These are phyloP conservation scores for Clarias magur DNA, from an alignment of 2,113 vertebrate genomes.

Conservation along the genomic window DNA sequence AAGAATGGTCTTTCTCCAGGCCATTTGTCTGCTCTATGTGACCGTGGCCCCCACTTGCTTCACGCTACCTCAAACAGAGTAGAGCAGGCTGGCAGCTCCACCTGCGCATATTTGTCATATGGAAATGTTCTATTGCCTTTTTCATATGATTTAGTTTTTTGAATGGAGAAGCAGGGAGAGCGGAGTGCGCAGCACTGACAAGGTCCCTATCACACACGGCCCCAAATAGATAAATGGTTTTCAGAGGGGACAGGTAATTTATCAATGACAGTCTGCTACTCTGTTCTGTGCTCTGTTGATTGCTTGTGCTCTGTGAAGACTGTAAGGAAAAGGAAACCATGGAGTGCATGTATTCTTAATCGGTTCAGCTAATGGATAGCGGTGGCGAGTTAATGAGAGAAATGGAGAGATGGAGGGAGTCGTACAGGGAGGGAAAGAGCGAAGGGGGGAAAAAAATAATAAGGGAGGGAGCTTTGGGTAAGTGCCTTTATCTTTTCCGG, in stretches of 20 bases:
- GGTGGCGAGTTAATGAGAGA: constrained; percentile 62
- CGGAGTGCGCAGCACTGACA: constrained; percentile 50
- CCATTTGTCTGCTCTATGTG: constrained; percentile 52
- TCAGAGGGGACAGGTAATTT: constrained; percentile 53
- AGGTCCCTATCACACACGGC: constrained; percentile 54
- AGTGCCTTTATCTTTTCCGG: constrained; percentile 14
- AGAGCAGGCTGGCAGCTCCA: constrained; percentile 48
- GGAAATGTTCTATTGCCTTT: constrained; percentile 52
- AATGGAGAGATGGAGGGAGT: constrained; percentile 22
- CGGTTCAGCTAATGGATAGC: constrained; percentile 53
- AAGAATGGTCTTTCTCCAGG: constrained; percentile 59
- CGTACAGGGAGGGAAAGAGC: background rate
- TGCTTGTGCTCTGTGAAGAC: constrained; percentile 44
- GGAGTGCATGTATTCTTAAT: constrained; percentile 51
- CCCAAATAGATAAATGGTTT: constrained; percentile 57
- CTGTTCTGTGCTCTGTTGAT: constrained; percentile 50
- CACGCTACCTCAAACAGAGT: constrained; percentile 46
- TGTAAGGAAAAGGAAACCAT: constrained; percentile 14
- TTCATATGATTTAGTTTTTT: constrained; percentile 56
- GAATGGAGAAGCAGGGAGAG: constrained; percentile 33
- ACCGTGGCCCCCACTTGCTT: constrained; percentile 36
- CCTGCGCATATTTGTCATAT: constrained; percentile 51
- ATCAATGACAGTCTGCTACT: constrained; percentile 53
- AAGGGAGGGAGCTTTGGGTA: constrained; percentile 1
- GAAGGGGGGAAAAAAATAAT: background rate